Conservation (phyloP, 2,888 invertebrate species). For the Clunio marinus region DNA sequence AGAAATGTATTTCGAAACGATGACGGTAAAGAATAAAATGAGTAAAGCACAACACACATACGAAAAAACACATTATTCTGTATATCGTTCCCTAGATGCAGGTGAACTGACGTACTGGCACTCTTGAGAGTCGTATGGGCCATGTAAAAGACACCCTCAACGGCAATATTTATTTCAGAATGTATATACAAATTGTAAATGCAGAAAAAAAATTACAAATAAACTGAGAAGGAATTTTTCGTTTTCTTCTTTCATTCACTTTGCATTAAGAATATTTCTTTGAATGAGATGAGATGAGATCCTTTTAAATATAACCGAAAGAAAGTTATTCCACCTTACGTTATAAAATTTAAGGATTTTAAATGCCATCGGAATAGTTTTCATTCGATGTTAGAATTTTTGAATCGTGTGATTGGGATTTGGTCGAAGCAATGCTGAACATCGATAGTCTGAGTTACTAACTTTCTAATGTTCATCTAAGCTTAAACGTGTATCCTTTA, state of each 20-base stretch:
- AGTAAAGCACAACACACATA: conserved; percentile 37
- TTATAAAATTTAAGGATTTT: too few relatives aligned
- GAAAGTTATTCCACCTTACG: too few relatives aligned
- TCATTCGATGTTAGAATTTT: too few relatives aligned
- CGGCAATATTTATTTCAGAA: conserved; percentile 39
- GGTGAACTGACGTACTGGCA: conserved; percentile 38
- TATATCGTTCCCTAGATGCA: conserved; percentile 33
- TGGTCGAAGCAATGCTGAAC: too few relatives aligned
- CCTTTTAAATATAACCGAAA: too few relatives aligned
- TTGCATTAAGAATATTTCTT: not conserved
- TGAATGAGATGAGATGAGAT: not conserved
- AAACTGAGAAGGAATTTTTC: conserved; percentile 25
- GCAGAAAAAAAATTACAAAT: conserved; percentile 39
- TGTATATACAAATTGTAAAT: conserved; percentile 38
- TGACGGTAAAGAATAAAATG: conserved; percentile 34
- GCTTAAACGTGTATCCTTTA: too few relatives aligned
- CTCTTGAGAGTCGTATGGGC: conserved; percentile 35
- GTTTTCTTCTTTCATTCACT: not conserved
- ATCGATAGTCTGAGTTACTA: too few relatives aligned
- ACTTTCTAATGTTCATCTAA: too few relatives aligned
- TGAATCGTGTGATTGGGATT: too few relatives aligned
- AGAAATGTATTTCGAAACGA: conserved; percentile 36
- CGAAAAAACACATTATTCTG: conserved; percentile 38
- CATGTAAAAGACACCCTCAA: conserved; percentile 39
- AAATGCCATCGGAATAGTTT: too few relatives aligned